Conservation (phyloP, 2,888 invertebrate genomes). For the Rhogogaster chlorosoma region DNA sequence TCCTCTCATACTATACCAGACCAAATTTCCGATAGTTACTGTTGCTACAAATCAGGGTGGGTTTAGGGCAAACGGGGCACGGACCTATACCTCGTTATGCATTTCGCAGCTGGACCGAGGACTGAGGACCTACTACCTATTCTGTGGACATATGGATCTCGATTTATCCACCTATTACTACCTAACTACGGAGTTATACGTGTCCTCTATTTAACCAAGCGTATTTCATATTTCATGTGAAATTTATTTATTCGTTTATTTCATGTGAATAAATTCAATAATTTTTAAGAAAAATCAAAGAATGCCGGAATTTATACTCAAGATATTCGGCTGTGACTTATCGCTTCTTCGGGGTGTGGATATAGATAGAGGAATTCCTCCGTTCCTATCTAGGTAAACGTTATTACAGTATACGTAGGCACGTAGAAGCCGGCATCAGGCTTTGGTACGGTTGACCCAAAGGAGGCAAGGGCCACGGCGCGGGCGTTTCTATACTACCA, state of each 20-base stretch:
- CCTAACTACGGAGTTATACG: not conserved
- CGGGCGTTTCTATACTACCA: not conserved
- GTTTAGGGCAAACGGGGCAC: not conserved
- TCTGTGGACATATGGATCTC: not conserved
- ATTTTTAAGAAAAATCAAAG: no score
- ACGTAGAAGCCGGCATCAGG: not conserved
- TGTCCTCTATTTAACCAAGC: not conserved
- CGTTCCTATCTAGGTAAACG: not conserved
- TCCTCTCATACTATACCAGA: no score
- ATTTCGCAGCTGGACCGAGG: not conserved
- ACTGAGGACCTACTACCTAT: not conserved
- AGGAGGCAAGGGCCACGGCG: not conserved
- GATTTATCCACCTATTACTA: not conserved
- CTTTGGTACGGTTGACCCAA: slow-evolving; percentile 35
- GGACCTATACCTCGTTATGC: slow-evolving; percentile 3
- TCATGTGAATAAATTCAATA: no score
- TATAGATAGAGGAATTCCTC: not conserved
- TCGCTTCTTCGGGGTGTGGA: not conserved
- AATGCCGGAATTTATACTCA: not conserved
- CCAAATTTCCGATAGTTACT: slow-evolving; percentile 41
- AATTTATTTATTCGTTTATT: no score
- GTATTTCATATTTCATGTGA: not conserved
- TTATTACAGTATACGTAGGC: slow-evolving; percentile 15
- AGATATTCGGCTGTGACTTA: not conserved
- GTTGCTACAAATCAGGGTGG: slow-evolving; percentile 27